Conservation (phyloP, 1,140 invertebrate genomes). For the Drusus annulatus region DNA sequence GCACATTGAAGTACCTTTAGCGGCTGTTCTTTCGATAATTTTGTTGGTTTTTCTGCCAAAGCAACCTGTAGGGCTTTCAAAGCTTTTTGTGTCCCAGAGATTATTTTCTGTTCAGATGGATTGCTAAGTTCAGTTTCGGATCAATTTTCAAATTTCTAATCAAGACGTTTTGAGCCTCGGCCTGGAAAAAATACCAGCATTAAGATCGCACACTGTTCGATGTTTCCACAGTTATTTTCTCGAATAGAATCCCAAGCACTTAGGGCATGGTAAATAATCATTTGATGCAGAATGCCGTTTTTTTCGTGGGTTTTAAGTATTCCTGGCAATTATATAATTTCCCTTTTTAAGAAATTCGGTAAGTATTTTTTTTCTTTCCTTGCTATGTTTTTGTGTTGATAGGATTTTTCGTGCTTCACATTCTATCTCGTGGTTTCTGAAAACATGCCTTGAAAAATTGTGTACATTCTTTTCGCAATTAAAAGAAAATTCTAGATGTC, state of each 20-base stretch:
- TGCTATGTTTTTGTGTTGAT: not conserved
- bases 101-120: not conserved
- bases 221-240: slow-evolving; percentile 23
- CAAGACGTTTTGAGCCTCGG: slow-evolving; percentile 18
- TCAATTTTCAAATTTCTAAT: not conserved
- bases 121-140: not conserved
- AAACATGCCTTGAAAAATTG: too few relatives aligned
- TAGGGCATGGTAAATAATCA: not conserved
- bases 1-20: too few relatives aligned
- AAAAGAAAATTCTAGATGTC: too few relatives aligned
- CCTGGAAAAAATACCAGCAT: not conserved
- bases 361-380: not conserved
- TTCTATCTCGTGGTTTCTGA: not conserved
- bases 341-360: not conserved
- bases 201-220: not conserved
- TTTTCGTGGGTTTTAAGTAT: not conserved
- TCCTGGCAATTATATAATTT: too few relatives aligned
- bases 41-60: too few relatives aligned
- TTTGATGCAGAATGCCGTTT: not conserved
- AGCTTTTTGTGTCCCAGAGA: not conserved
- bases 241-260: slow-evolving; percentile 5
- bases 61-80: too few relatives aligned
- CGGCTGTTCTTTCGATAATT: too few relatives aligned
- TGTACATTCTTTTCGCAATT: too few relatives aligned
- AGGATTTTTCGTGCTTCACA: not conserved